Percentiles rank a stretch among this genome's conserved stretches.
Evolutionary conservation across 2,113 vertebrate genomes (phyloP).

Genomic region (western clawed frog (Xenopus tropicalis)): DNA sequence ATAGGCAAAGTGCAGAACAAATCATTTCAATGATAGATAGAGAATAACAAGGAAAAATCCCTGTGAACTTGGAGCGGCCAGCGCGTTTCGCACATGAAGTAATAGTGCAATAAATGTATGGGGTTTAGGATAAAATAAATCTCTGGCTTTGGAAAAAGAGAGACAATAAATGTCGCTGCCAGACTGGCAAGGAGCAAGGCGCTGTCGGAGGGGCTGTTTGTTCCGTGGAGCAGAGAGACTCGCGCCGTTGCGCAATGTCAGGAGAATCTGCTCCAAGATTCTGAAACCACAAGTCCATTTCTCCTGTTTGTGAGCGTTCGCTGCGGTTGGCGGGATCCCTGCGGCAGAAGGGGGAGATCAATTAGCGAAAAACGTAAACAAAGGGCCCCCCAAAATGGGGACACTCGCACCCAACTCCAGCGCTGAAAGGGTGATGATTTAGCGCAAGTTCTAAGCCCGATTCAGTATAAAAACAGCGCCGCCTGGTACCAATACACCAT

Average conservation of each 20-base stretch:
- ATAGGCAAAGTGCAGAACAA: too few species aligned
- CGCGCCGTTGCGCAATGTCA: constrained; percentile 28
- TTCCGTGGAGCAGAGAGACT: background rate
- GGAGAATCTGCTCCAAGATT: constrained; percentile 22
- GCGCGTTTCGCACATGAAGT: constrained; percentile 30
- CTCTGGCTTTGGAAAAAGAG: constrained; percentile 15
- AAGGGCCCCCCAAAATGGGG: constrained; percentile 1
- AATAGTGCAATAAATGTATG: constrained; percentile 30
- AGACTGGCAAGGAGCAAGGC: constrained; percentile 1
- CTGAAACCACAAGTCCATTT: constrained; percentile 24
- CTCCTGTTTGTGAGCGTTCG: constrained; percentile 16
- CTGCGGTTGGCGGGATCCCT: background rate
- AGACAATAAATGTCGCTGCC: constrained; percentile 18
- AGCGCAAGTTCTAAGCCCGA: constrained; percentile 3
- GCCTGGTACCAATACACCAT: too few species aligned
- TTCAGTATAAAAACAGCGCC: background rate
- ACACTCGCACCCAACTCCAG: constrained; percentile 7
- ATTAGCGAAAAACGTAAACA: constrained; percentile 31
- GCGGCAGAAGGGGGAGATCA: constrained; percentile 14
- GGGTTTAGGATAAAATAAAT: constrained; percentile 15
- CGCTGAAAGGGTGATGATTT: constrained; percentile 1
- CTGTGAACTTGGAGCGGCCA: too few species aligned
- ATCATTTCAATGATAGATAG: too few species aligned
- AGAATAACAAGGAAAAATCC: too few species aligned
- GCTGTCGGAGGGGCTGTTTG: background rate